Evolutionary conservation across 1,140 invertebrate genomes (phyloP).

Genomic region (Drosophila bocki): DNA sequence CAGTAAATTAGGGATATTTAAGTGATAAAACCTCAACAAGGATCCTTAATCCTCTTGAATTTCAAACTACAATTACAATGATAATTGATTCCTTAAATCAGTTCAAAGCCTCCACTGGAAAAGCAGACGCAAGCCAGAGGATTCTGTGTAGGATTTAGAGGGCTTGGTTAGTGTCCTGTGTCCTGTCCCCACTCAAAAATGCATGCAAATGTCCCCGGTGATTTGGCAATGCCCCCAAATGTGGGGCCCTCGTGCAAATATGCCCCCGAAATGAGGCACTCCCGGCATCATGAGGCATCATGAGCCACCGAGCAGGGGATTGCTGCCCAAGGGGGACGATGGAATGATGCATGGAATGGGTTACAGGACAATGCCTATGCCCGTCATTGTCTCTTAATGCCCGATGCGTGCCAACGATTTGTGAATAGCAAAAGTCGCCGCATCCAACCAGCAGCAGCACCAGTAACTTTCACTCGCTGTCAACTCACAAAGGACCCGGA

Average conservation of each 20-base stretch:
- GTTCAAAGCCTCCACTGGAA: neutral
- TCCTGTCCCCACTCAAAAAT: conserved; percentile 41
- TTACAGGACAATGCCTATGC: conserved; percentile 37
- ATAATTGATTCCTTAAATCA: conserved; percentile 21
- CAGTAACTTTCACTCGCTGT: conserved; percentile 40
- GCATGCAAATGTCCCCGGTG: conserved; percentile 47
- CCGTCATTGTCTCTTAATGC: conserved; percentile 62
- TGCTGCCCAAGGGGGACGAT: conserved; percentile 11
- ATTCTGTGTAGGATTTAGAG: neutral
- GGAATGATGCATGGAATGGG: conserved; percentile 31
- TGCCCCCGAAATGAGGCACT: conserved; percentile 48
- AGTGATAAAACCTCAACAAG: neutral
- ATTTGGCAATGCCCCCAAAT: conserved; percentile 68
- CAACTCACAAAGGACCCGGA: conserved; percentile 44
- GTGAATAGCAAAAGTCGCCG: conserved; percentile 58
- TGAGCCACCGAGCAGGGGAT: conserved; percentile 15
- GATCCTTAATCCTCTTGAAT: neutral
- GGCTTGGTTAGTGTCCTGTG: conserved; percentile 1
- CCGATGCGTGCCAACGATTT: conserved; percentile 73
- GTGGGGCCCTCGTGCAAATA: conserved; percentile 51
- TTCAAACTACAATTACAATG: conserved; percentile 2
- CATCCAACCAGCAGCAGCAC: conserved; percentile 18
- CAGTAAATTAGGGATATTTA: neutral
- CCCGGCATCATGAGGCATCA: conserved; percentile 5
- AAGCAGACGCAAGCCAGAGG: neutral